A percentile compares a stretch with the other conserved stretches of the same genome.
Conservation (phyloP, 2,888 invertebrate genomes). For the Carpatolechia fugitivella region DNA sequence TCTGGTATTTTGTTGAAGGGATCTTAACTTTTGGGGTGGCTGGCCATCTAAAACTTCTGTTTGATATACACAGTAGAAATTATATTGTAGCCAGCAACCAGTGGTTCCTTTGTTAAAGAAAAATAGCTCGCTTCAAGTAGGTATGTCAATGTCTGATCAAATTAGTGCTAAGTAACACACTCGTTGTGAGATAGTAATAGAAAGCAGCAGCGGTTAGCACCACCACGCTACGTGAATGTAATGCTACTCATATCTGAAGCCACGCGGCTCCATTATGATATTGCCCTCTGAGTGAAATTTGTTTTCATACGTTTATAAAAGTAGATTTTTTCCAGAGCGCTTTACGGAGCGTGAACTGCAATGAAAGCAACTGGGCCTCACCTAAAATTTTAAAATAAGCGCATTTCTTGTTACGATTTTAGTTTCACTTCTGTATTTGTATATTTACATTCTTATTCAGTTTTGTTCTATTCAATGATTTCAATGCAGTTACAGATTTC, state of each 20-base stretch:
- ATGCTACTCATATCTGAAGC: conserved; percentile 55
- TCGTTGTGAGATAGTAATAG: conserved; percentile 45
- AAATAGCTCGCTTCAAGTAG: conserved; percentile 15
- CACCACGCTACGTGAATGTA: conserved; percentile 50
- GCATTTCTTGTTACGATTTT: background rate
- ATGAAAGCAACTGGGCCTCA: conserved; percentile 34
- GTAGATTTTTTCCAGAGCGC: conserved; percentile 49
- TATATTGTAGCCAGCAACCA: background rate
- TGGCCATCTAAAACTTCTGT: background rate
- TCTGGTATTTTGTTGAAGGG: background rate
- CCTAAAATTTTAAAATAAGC: conserved; percentile 15
- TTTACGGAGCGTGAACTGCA: conserved; percentile 48
- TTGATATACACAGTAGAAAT: background rate
- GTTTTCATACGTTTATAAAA: conserved; percentile 63
- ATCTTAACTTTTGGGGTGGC: background rate
- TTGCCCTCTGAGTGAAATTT: conserved; percentile 72
- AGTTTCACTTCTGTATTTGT: conserved; percentile 1
- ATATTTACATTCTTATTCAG: background rate
- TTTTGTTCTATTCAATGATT: background rate
- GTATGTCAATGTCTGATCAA: conserved; percentile 24
- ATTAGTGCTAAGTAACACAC: conserved; percentile 33
- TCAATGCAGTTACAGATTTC: background rate
- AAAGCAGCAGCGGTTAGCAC: conserved; percentile 53
- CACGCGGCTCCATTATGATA: conserved; percentile 72
- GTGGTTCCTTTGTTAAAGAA: background rate